Conservation (phyloP, 2,113 vertebrate species). For the Alethe diademata region DNA sequence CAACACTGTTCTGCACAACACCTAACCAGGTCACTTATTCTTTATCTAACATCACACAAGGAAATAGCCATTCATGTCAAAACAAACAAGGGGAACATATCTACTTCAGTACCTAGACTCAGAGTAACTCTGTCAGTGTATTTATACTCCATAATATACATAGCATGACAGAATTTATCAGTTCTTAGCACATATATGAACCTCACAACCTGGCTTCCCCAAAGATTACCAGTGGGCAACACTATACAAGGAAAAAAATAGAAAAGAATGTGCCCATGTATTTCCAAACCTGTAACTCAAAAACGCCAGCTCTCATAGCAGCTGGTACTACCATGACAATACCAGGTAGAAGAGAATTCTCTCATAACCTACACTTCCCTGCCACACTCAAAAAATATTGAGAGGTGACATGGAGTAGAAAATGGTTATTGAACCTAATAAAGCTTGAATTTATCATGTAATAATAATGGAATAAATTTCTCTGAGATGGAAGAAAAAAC, state of each 20-base stretch:
- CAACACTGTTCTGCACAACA: background rate
- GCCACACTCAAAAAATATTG: background rate
- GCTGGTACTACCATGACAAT: background rate
- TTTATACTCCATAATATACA: background rate
- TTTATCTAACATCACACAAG: background rate
- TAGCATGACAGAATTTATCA: background rate
- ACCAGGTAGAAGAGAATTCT: background rate
- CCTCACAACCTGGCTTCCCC: background rate
- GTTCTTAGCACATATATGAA: background rate
- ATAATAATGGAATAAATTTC: background rate
- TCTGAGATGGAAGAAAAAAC: background rate
- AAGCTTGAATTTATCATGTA: background rate
- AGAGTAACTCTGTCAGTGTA: background rate
- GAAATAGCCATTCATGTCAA: background rate
- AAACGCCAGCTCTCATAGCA: background rate
- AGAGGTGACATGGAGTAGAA: background rate
- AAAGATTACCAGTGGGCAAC: background rate
- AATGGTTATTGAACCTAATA: background rate
- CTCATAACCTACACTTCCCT: background rate
- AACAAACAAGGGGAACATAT: background rate
- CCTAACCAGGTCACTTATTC: background rate
- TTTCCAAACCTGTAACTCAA: background rate
- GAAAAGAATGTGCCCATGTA: background rate
- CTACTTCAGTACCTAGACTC: background rate
- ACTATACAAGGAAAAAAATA: background rate